A percentile compares a stretch with the other conserved stretches of the same genome.
These are phyloP conservation scores for Chrysotoxum bicinctum DNA, from an alignment of 2,888 invertebrate species.

Conservation along the genomic window DNA sequence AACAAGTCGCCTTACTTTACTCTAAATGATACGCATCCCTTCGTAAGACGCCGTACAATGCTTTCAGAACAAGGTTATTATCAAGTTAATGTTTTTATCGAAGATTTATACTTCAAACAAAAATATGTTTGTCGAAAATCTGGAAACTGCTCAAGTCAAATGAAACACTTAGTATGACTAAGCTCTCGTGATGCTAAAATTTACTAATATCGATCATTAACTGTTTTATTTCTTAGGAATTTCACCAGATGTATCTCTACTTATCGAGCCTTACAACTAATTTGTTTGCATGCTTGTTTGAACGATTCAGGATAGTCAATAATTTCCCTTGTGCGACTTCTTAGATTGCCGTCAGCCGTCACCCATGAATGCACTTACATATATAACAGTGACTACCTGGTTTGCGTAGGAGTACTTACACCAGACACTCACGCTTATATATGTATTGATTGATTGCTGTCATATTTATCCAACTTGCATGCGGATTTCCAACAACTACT, in stretches of 20 bases:
- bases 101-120: too few relatives aligned
- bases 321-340: background rate
- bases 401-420: background rate
- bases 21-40: too few relatives aligned
- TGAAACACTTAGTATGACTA: too few relatives aligned
- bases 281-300: background rate
- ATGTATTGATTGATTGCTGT: slow-evolving; percentile 33
- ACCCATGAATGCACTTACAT: slow-evolving; percentile 4
- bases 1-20: too few relatives aligned
- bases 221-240: background rate
- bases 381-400: background rate
- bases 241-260: background rate
- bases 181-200: too few relatives aligned
- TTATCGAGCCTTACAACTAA: background rate
- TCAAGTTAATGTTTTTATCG: too few relatives aligned
- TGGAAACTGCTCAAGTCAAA: too few relatives aligned
- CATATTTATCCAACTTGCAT: slow-evolving; percentile 16
- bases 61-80: too few relatives aligned
- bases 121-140: too few relatives aligned
- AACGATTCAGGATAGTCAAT: slow-evolving; percentile 3
- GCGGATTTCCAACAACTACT: background rate
- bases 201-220: background rate
- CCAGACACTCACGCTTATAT: slow-evolving; percentile 8
- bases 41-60: too few relatives aligned
- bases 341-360: slow-evolving; percentile 14